phyloP scores from a whole-genome alignment of 2,113 vertebrate species.

The Cavia aperea region DNA sequence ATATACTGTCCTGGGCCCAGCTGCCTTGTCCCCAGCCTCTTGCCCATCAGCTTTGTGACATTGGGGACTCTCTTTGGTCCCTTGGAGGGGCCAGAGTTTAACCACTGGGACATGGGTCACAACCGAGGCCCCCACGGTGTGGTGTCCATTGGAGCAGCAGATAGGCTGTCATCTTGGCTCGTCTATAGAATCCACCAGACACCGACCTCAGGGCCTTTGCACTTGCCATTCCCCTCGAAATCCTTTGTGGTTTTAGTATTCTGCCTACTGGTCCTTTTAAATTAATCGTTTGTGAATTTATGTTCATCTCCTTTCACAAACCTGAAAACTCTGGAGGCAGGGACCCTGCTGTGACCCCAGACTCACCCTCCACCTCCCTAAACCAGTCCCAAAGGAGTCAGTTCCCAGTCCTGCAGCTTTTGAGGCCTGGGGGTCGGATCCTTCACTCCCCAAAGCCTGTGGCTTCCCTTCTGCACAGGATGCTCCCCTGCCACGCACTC shows the following conservation, averaged over 20 bases:
- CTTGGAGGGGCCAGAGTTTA: not conserved
- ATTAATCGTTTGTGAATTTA: not conserved
- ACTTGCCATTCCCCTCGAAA: not conserved
- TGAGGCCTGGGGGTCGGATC: not conserved
- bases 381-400: not conserved
- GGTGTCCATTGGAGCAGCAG: not conserved
- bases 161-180: too few species aligned
- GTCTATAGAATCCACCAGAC: accelerated
- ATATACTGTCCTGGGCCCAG: not conserved
- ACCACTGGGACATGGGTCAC: not conserved
- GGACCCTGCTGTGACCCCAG: not conserved
- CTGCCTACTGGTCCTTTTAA: not conserved
- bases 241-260: not conserved
- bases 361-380: not conserved
- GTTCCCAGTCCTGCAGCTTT: not conserved
- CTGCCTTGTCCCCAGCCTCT: not conserved
- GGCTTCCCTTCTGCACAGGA: not conserved
- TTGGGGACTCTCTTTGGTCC: too few species aligned
- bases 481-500: accelerated
- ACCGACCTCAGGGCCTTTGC: not conserved
- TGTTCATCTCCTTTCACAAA: not conserved
- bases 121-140: not conserved
- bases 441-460: not conserved
- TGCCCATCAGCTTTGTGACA: not conserved
- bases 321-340: not conserved